phyloP scores from a whole-genome alignment of 2,888 invertebrate genomes.

The Lottia scabra region DNA sequence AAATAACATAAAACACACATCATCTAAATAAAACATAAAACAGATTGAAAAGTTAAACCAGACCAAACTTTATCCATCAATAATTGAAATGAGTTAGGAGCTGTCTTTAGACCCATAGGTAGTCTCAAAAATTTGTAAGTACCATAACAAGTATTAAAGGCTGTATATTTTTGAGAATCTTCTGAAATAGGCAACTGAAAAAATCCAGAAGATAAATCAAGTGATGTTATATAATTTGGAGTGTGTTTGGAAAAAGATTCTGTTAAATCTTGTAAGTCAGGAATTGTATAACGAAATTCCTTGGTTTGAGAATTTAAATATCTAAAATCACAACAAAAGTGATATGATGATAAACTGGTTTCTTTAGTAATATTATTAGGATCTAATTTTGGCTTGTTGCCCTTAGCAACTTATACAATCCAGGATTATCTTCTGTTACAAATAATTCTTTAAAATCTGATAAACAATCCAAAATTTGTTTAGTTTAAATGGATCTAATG shows the following conservation, averaged over 20 bases:
- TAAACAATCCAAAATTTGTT: not conserved
- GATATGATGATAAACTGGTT: slow-evolving; percentile 9
- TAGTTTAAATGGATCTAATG: not conserved
- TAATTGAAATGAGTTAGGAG: slow-evolving; percentile 33
- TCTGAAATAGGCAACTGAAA: slow-evolving; percentile 24
- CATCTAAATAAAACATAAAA: slow-evolving; percentile 34
- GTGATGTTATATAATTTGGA: slow-evolving; percentile 29
- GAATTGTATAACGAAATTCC: slow-evolving; percentile 24
- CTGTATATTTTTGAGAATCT: slow-evolving; percentile 19
- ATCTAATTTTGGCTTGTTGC: slow-evolving; percentile 15
- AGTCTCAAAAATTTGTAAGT: slow-evolving; percentile 31
- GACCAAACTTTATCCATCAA: slow-evolving; percentile 32
- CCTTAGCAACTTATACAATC: slow-evolving; percentile 24
- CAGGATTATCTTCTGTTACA: not conserved
- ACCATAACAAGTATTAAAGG: slow-evolving; percentile 32
- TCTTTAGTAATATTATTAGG: slow-evolving; percentile 18
- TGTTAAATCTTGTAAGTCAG: slow-evolving; percentile 30
- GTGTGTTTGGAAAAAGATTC: slow-evolving; percentile 33
- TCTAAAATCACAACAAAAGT: slow-evolving; percentile 16
- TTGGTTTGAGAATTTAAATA: slow-evolving; percentile 29
- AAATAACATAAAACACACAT: slow-evolving; percentile 30
- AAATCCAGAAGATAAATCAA: slow-evolving; percentile 35
- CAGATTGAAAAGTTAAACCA: slow-evolving; percentile 25
- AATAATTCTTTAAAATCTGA: not conserved
- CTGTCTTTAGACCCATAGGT: slow-evolving; percentile 30